Conservation (phyloP, 2,113 vertebrate species). For the Chamaetylas fuelleborni region DNA sequence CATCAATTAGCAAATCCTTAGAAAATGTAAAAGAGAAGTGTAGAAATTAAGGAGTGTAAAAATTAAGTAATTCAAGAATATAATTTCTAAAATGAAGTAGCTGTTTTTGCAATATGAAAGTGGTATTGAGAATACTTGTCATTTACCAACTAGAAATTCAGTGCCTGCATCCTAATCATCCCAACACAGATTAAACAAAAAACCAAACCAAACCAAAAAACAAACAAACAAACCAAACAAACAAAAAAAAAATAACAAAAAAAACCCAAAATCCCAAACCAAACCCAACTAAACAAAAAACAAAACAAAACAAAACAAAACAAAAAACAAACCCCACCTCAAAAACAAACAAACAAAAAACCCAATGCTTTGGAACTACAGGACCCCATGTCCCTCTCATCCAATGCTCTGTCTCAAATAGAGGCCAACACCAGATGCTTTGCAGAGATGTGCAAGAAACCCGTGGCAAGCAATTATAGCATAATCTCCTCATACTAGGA, state of each 20-base stretch:
- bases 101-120: background rate
- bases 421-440: background rate
- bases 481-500: background rate
- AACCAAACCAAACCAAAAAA: background rate
- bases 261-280: too few relatives aligned
- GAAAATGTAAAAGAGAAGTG: background rate
- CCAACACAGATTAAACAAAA: background rate
- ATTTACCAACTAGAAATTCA: background rate
- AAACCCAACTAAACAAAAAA: background rate
- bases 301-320: too few relatives aligned
- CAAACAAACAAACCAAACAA: background rate
- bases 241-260: background rate
- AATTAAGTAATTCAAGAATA: background rate
- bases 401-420: background rate
- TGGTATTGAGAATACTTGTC: background rate
- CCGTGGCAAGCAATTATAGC: background rate
- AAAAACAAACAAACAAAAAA: background rate
- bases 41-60: background rate
- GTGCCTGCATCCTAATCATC: background rate
- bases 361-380: background rate
- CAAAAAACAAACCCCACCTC: background rate
- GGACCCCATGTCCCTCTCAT: background rate
- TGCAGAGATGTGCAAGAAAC: background rate
- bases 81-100: constrained; percentile 21
- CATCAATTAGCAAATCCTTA: background rate